Conservation (phyloP, 2,888 invertebrate genomes). For the Halocaridina rubra region DNA sequence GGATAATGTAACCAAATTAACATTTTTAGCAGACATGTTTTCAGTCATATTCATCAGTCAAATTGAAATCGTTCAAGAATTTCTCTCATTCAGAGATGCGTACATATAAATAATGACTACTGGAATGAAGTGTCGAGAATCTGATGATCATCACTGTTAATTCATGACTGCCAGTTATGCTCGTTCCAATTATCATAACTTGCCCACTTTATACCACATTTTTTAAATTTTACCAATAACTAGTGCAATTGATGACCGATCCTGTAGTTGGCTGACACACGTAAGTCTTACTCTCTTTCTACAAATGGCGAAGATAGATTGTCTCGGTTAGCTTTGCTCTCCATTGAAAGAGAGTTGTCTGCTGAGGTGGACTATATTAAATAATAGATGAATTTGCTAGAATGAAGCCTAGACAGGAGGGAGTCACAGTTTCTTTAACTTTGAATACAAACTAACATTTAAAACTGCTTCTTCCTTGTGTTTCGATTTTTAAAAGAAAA, state of each 20-base stretch:
- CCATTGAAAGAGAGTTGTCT: neutral
- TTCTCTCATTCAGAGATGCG: neutral
- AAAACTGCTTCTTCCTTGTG: no score
- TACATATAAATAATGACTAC: neutral
- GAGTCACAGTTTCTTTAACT: no score
- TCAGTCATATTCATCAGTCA: neutral
- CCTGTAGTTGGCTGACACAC: neutral
- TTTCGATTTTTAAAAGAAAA: no score
- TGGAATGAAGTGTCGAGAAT: neutral
- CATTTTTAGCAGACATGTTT: neutral
- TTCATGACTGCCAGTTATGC: neutral
- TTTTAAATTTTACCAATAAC: neutral
- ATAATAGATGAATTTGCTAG: no score
- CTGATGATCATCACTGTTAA: neutral
- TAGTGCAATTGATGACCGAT: neutral
- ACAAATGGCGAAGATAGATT: neutral
- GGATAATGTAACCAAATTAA: neutral
- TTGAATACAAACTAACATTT: no score
- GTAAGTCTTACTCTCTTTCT: neutral
- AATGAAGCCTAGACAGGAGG: no score
- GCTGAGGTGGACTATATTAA: neutral
- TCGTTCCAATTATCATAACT: neutral
- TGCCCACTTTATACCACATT: neutral
- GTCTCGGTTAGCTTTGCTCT: neutral
- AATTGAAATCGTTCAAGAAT: neutral